A percentile compares a stretch with the other conserved stretches of the same genome.
These are phyloP conservation scores for Thinocorus orbignyianus DNA, from an alignment of 2,113 vertebrate genomes.

Conservation along the genomic window DNA sequence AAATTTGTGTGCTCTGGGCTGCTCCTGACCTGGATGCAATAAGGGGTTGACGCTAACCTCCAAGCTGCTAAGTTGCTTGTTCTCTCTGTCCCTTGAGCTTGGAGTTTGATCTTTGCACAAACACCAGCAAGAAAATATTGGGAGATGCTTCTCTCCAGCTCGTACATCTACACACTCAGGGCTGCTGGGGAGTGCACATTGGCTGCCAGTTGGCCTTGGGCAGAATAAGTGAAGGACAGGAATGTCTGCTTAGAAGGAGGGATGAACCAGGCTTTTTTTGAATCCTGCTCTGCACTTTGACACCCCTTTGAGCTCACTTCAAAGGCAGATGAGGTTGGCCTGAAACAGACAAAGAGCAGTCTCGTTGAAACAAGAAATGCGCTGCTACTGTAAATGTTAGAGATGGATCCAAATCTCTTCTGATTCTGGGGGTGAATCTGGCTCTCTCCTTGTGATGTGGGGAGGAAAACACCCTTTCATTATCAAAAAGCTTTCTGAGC, in stretches of 20 bases:
- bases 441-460: background rate
- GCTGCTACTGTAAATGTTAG: background rate
- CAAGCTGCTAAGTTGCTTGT: background rate
- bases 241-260: background rate
- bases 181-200: background rate
- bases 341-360: background rate
- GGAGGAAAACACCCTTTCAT: background rate
- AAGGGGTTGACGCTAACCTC: background rate
- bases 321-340: background rate
- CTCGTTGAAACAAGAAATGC: background rate
- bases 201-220: background rate
- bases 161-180: background rate
- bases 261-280: background rate
- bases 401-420: background rate
- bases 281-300: background rate
- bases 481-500: background rate
- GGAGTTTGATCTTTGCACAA: background rate
- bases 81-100: background rate
- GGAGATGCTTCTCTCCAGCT: background rate
- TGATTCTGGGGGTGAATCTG: background rate
- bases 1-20: background rate
- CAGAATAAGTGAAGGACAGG: background rate
- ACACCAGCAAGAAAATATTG: background rate
- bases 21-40: background rate
- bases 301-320: background rate